Conservation (phyloP, 2,888 invertebrate genomes). For the Drosophila infuscata region DNA sequence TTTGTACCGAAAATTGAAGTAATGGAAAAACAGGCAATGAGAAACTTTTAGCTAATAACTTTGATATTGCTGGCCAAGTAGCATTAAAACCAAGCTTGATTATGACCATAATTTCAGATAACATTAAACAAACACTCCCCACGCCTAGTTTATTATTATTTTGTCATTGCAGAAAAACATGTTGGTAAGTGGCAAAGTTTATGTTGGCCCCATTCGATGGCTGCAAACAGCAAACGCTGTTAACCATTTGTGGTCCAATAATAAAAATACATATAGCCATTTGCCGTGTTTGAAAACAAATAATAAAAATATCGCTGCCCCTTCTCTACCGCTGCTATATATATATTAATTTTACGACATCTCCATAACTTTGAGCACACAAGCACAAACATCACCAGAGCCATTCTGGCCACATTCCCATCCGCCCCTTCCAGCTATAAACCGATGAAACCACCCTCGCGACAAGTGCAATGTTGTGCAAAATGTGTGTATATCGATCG, state of each 20-base stretch:
- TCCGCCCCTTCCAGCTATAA: not conserved
- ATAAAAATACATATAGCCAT: constrained; percentile 49
- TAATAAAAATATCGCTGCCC: constrained; percentile 43
- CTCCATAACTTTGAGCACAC: constrained; percentile 15
- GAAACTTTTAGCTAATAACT: constrained; percentile 4
- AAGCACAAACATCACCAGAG: not conserved
- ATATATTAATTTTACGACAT: constrained; percentile 43
- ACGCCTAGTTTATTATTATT: constrained; percentile 28
- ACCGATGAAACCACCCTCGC: constrained; percentile 45
- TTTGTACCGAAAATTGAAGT: not conserved
- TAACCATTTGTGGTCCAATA: constrained; percentile 39
- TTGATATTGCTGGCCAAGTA: not conserved
- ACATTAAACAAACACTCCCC: constrained; percentile 15
- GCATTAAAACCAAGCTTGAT: constrained; percentile 22
- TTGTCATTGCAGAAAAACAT: constrained; percentile 24
- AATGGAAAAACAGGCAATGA: not conserved
- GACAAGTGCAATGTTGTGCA: constrained; percentile 40
- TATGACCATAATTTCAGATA: constrained; percentile 9
- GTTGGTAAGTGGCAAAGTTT: constrained; percentile 42
- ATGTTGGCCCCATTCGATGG: constrained; percentile 5
- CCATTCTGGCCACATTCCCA: not conserved
- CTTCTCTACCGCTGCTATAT: not conserved
- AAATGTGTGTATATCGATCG: constrained; percentile 46
- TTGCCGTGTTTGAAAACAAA: constrained; percentile 34
- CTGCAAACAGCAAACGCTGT: constrained; percentile 19